A percentile compares a stretch with the other conserved stretches of the same genome.
Conservation (phyloP, 2,113 vertebrate genomes). For the Urocitellus parryii region DNA sequence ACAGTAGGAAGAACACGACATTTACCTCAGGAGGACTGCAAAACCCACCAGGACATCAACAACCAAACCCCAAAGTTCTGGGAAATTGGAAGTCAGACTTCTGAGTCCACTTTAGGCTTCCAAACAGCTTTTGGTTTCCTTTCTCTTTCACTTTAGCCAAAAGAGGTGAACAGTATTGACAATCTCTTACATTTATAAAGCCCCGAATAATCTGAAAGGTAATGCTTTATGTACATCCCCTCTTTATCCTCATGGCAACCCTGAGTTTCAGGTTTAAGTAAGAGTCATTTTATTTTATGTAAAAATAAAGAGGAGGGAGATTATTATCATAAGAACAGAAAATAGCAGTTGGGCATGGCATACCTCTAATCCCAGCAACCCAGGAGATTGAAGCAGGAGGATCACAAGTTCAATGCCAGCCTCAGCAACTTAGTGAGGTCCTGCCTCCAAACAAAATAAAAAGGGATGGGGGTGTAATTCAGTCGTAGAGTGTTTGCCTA, state of each 20-base stretch:
- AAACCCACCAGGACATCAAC: not conserved
- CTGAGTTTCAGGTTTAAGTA: not conserved
- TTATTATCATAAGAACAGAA: not conserved
- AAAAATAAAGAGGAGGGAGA: not conserved
- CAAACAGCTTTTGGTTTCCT: not conserved
- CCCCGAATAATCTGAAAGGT: not conserved
- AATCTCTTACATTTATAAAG: not conserved
- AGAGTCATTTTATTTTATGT: not conserved
- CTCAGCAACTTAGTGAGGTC: not conserved
- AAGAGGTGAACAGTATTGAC: not conserved
- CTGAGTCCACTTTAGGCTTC: not conserved
- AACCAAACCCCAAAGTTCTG: not conserved
- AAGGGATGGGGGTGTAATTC: not conserved
- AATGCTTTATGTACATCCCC: not conserved
- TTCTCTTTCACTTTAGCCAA: not conserved
- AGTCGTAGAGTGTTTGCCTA: not conserved
- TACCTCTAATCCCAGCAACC: not conserved
- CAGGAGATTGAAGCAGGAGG: not conserved
- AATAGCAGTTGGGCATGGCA: not conserved
- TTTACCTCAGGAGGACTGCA: not conserved
- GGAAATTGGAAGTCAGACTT: not conserved
- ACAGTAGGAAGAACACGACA: not conserved
- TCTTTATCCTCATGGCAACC: slow-evolving; percentile 29
- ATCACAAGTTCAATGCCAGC: not conserved
- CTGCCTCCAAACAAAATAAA: not conserved